Base-by-base conservation (phyloP, 2,888 invertebrate genomes). In the Caenorhabditis becei region DNA sequence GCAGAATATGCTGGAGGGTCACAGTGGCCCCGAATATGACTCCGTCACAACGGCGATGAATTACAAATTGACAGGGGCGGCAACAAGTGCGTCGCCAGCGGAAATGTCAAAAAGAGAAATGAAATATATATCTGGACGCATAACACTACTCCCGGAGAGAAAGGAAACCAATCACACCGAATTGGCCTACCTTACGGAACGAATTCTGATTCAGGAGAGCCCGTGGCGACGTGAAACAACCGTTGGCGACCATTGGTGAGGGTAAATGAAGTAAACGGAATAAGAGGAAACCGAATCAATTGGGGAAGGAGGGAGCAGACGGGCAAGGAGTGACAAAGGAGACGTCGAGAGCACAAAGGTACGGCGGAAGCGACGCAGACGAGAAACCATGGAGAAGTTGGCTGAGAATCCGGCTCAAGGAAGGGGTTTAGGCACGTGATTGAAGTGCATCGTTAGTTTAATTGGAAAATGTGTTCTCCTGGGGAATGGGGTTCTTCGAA, bases 141-240 rank as follows among this genome's bases (percentile, higher is more conserved):
- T 47, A 49, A 35, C 47, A 58, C 47, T 24, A 23, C n/a, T n/a
- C n/a, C n/a, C n/a, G n/a, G n/a, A n/a, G n/a, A n/a, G n/a, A 37
- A 51, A 41, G 18, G 28, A 56, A 59, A 28, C 44, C 58, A 69
- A 69, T 69, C 58, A 47, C 41, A 7, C 10, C 32, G 41, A 24
- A 35, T 24, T 16, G 28, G 18, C 69, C 23, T 24, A 77, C 77
- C 80, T 81, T 81, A 11, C 62, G 66, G 59, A 81, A 71, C 10
- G 77, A 81, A 28, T 65, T 59, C 44, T 75, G 80, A 37, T 54
- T 67, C 24, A 67, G 61, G 20, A 79, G 63, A 4, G 65, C 65
- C 5, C 75, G 56, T 28, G 80, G 77, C 1, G 80, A 81, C 0
- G 77, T 70, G 62, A 77, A 81, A 63, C 80, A 77, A 62, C 80